Conservation (phyloP, 2,888 invertebrate species). For the Brachypalpus laphriformis region DNA sequence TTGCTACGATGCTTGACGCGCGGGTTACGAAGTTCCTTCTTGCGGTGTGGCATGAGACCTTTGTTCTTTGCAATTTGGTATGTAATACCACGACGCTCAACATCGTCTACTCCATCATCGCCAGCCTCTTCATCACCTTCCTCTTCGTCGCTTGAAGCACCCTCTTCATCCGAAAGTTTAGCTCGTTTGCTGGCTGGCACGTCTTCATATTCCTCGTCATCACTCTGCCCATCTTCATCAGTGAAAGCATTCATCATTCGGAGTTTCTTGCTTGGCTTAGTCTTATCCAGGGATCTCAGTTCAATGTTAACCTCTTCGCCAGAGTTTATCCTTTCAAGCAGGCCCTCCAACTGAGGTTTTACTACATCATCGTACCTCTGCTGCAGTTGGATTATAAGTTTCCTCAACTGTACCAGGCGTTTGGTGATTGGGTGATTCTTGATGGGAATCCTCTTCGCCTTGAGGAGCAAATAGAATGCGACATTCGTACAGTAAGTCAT, state of each 20-base stretch:
- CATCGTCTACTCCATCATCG: conserved; percentile 78
- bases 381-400: conserved; percentile 89
- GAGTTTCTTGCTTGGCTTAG: conserved; percentile 83
- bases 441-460: conserved; percentile 88
- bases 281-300: conserved; percentile 82
- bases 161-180: conserved; percentile 79
- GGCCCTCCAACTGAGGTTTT: conserved; percentile 87
- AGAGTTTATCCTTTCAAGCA: conserved; percentile 85
- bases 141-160: conserved; percentile 47
- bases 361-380: conserved; percentile 88
- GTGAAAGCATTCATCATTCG: conserved; percentile 81
- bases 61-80: conserved; percentile 98
- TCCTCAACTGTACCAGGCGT: conserved; percentile 90
- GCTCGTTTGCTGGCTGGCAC: conserved; percentile 80
- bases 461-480: conserved; percentile 92
- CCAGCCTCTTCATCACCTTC: conserved; percentile 82
- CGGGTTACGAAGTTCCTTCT: conserved; percentile 96
- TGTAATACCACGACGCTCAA: conserved; percentile 91
- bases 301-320: conserved; percentile 81
- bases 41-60: conserved; percentile 94
- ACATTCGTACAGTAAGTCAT: conserved; percentile 94
- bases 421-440: conserved; percentile 95
- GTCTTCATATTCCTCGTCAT: conserved; percentile 82
- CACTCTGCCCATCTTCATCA: conserved; percentile 18
- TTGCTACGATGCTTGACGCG: conserved; percentile 97